Conservation (phyloP, 2,113 vertebrate genomes). For the Hirundichthys speculiger region DNA sequence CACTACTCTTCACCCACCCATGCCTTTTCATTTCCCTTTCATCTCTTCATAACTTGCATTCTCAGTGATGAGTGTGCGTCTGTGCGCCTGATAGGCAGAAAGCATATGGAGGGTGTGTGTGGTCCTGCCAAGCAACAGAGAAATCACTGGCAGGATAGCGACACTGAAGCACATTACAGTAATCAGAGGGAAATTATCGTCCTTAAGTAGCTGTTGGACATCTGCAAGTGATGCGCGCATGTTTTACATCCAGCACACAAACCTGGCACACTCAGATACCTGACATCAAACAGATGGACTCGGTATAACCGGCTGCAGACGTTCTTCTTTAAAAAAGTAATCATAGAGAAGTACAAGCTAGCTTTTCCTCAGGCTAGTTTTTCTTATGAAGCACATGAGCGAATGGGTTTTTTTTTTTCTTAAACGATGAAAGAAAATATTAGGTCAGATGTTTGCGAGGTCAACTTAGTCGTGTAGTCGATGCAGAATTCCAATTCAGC, state of each 20-base stretch:
- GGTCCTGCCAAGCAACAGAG: slow-evolving; percentile 65
- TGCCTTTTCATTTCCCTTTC: slow-evolving; percentile 45
- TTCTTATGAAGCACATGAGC: slow-evolving; percentile 35
- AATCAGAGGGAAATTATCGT: slow-evolving; percentile 71
- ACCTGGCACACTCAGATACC: slow-evolving; percentile 30
- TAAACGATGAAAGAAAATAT: slow-evolving; percentile 37
- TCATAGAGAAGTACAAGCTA: slow-evolving; percentile 53
- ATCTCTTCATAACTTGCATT: slow-evolving; percentile 48
- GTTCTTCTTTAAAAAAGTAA: slow-evolving; percentile 46
- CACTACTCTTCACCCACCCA: slow-evolving; percentile 8
- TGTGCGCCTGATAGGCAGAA: slow-evolving; percentile 51
- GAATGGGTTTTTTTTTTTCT: slow-evolving; percentile 26
- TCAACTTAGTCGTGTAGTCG: slow-evolving; percentile 15
- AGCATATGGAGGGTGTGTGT: slow-evolving; percentile 70
- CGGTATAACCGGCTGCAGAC: slow-evolving; percentile 44
- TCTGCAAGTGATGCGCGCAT: slow-evolving; percentile 50
- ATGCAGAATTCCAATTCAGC: slow-evolving; percentile 2
- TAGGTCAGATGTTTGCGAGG: slow-evolving; percentile 45
- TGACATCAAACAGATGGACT: slow-evolving; percentile 70
- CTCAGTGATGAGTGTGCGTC: slow-evolving; percentile 42
- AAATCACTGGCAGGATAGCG: slow-evolving; percentile 59
- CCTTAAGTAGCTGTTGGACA: slow-evolving; percentile 73
- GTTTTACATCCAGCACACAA: slow-evolving; percentile 24
- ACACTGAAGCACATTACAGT: slow-evolving; percentile 62
- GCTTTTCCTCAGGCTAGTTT: slow-evolving; percentile 12